Evolutionary conservation across 2,113 vertebrate species (phyloP), one percentile per base, ranked within the genome.

Genomic region (Muscicapa adusta): DNA sequence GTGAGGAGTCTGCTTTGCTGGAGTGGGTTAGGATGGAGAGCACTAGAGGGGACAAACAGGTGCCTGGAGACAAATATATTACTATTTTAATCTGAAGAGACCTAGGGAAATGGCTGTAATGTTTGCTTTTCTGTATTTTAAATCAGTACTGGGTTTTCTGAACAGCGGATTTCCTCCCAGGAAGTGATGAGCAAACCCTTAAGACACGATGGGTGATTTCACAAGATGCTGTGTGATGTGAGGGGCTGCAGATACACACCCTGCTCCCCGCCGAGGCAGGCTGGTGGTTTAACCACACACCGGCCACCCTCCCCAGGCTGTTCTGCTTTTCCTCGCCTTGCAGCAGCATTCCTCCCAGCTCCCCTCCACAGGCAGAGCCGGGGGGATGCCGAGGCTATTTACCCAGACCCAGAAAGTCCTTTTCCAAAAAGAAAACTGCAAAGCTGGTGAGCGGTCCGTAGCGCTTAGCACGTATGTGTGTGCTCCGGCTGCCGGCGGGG

Each of bases 221-320:
- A n/a, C 40, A 63, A 40, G 25, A 22, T 2, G 14, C 26, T 22
- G 18, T 23, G 2, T 2, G 9, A 9, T 1, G 0, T 16, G 12
- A 36, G 7, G 26, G 53, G 43, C 26, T 68, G 58, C 63, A 61
- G 54, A 31, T 0, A 25, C 63, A 24, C 15, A 1, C 8, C 1
- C 12, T 5, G 0, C 31, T 16, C 22, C 26, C 9, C 3, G 2
- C 34, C 56, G 2, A 26, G 16, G 24, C 5, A 34, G 23, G 20
- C 48, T 16, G 28, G 8, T 8, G 18, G 15, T 75, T 67, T 50
- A 23, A 18, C 29, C 5, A 8, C 12, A 2, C 40, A 40, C 40
- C 40, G 40, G 40, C 40, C 28, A 5, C 33, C 28, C 31, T 79
- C 17, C 24, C 24, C 71, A 1, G 42, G 33, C 29, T 12, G 31